A percentile compares a stretch with the other conserved stretches of the same genome.
These are phyloP conservation scores for Marcusenius ussheri DNA, from an alignment of 2,113 vertebrate species.

Conservation along the genomic window DNA sequence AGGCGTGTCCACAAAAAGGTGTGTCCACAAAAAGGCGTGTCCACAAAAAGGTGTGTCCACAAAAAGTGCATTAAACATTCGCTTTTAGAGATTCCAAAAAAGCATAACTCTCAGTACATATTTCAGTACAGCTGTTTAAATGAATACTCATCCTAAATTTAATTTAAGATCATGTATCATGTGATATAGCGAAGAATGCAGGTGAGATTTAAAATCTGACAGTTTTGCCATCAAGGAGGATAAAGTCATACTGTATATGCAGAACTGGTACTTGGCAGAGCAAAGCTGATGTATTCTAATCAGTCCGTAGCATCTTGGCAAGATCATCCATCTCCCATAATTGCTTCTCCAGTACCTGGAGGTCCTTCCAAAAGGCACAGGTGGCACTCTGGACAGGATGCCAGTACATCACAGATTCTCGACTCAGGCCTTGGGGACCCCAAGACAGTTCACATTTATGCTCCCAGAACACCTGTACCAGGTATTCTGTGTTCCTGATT, in stretches of 20 bases:
- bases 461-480: neutral
- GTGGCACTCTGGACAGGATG: neutral
- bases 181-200: neutral
- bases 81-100: neutral
- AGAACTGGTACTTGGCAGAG: neutral
- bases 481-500: neutral
- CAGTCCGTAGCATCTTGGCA: neutral
- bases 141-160: neutral
- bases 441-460: neutral
- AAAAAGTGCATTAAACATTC: neutral
- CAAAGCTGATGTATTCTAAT: neutral
- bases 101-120: neutral
- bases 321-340: neutral
- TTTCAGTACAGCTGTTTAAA: neutral
- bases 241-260: neutral
- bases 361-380: neutral
- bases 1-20: neutral
- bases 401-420: neutral
- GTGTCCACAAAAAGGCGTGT: too few species aligned
- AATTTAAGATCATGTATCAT: neutral
- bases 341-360: neutral
- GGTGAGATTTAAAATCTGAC: neutral
- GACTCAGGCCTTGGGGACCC: neutral
- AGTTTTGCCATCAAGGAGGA: neutral
- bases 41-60: too few species aligned